Evolutionary conservation across 2,888 invertebrate species (phyloP).

Genomic region (Sphecodes monilicornis): DNA sequence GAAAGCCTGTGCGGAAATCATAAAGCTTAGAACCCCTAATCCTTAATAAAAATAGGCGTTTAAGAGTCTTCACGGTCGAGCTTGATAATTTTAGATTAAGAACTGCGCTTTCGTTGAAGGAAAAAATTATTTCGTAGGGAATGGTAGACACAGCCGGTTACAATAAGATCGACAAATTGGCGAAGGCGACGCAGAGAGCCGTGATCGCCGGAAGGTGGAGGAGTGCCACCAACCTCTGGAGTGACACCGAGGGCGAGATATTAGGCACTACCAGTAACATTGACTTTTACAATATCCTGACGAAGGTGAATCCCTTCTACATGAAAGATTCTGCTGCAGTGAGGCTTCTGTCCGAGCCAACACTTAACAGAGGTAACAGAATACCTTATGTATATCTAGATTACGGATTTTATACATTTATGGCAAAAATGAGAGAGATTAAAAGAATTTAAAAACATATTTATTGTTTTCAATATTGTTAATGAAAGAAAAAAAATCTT

Average conservation of each 20-base stretch:
- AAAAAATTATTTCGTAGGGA: slow-evolving; percentile 83
- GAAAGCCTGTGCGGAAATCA: neutral
- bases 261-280: slow-evolving; percentile 88
- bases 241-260: slow-evolving; percentile 88
- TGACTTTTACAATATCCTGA: slow-evolving; percentile 93
- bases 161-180: slow-evolving; percentile 86
- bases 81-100: neutral
- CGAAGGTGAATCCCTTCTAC: slow-evolving; percentile 77
- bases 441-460: neutral
- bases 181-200: slow-evolving; percentile 86
- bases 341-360: neutral
- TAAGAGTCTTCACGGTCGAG: neutral
- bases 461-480: neutral
- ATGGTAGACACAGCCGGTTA: slow-evolving; percentile 90
- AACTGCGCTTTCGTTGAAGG: neutral
- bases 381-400: neutral
- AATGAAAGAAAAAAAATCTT: neutral
- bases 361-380: neutral
- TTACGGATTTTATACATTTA: neutral
- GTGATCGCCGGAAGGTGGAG: slow-evolving; percentile 87
- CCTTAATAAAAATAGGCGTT: neutral
- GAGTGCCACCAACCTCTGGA: slow-evolving; percentile 88
- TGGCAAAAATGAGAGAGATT: neutral
- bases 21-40: neutral
- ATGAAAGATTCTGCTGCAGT: neutral